Evolutionary conservation across 2,797 vertebrate species (phyloP), one percentile per base, ranked within the genome.

Genomic region (Micrastur ruficollis): DNA sequence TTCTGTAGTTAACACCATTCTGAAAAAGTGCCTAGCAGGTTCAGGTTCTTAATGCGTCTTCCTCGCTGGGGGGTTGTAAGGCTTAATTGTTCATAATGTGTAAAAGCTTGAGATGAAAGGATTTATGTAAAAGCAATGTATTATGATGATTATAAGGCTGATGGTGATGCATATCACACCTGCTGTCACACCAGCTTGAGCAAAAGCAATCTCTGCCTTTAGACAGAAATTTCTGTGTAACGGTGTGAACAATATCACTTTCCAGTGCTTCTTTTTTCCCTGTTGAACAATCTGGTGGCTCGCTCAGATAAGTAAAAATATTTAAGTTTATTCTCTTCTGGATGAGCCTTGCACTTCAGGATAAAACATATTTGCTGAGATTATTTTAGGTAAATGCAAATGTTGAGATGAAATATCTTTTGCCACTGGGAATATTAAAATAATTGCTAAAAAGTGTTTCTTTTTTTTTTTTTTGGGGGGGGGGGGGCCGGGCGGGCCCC

Each of bases 51-150:
- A 95, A 93, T 86, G 71, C 18, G 2, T 83, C 56, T 90, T 81
- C 76, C 74, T 90, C 86, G 8, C 89, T 80, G 80, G 80, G 96
- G 95, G 85, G 76, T 86, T 91, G 66, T 96, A 70, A 95, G 83
- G 79, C 81, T 95, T 94, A 93, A 96, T 96, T 96, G 86, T 95
- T 96, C 90, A 52, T 94, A 86, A 90, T 75, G 68, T 38, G 49
- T 63, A 76, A 92, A 86, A 76, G 89, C 90, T 86, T n/a, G 63
- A 95, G 85, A 91, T 92, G 55, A 96, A 95, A 95, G 76, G 92
- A 89, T 89, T 96, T 91, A 75, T 93, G 91, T 93, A 89, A 95
- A 78, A 93, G 87, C 67, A 92, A 55, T 0, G 5, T 67, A 71
- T 84, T 88, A 85, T 44, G 90, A 42, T 90, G 88, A 91, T 93